Evolutionary conservation across 2,888 invertebrate genomes (phyloP).

Genomic region (Dolomedes plantarius): DNA sequence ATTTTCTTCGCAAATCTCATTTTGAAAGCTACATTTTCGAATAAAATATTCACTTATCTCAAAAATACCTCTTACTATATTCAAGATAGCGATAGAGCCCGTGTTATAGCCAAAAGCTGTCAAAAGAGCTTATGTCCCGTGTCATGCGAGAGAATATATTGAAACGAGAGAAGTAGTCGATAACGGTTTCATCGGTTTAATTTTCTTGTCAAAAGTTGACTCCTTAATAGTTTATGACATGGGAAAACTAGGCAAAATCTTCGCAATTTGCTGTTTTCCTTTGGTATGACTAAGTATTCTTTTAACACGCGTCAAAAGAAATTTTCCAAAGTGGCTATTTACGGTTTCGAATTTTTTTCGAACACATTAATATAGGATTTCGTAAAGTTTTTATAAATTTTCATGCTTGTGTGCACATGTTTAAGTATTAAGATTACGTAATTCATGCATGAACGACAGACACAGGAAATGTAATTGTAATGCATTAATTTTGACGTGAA

Average conservation of each 20-base stretch:
- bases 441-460: too few relatives aligned
- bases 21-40: constrained; percentile 4
- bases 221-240: constrained; percentile 1
- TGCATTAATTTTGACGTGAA: too few relatives aligned
- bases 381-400: too few relatives aligned
- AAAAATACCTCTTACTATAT: constrained; percentile 40
- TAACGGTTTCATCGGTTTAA: constrained; percentile 38
- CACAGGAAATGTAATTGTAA: too few relatives aligned
- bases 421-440: too few relatives aligned
- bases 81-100: constrained; percentile 25
- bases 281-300: not conserved
- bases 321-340: too few relatives aligned
- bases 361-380: too few relatives aligned
- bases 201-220: constrained; percentile 58
- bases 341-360: too few relatives aligned
- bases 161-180: constrained; percentile 4
- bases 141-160: constrained; percentile 51
- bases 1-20: not conserved
- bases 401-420: too few relatives aligned
- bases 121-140: constrained; percentile 39
- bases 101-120: constrained; percentile 38
- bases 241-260: not conserved
- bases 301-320: too few relatives aligned
- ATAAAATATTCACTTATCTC: constrained; percentile 52
- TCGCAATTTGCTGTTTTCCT: not conserved